Evolutionary conservation across 1,140 invertebrate genomes (phyloP), one percentile per base, ranked within the genome.

Genomic region (Sycophaga agraensis): DNA sequence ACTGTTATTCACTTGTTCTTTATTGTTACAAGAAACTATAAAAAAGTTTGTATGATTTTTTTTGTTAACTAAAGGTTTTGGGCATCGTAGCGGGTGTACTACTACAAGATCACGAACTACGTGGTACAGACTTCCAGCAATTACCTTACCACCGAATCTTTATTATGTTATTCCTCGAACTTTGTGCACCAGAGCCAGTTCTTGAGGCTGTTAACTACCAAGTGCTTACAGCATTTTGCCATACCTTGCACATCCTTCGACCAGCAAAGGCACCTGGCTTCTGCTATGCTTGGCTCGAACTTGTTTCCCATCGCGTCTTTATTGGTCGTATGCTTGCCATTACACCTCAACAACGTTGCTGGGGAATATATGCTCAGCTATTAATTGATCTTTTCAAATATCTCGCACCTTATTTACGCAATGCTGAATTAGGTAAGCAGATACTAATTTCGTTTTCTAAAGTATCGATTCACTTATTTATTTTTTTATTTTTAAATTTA

Each of bases 241-340:
- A 98, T 79, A 96, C 92, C 0, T 82, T 96, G 51, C 94, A 96
- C 68, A 92, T 94, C 60, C 82, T 99, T 48, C 84, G 91, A 59
- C 97, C 97, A n/a, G 87, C 88, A n/a, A 91, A 96, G 70, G 94
- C 93, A 0, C 94, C 97, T 1, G 96, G 94, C 0, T 99, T 99
- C 81, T 92, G 94, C 48, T 99, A 96, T 78, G 93, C 97, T 14
- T 99, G 98, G 97, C 80, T 99, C 35, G 97, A 99, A 79, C 84
- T 99, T 19, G 90, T 99, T 12, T 95, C 96, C 1, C 96, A 99
- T 79, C 84, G 97, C 40, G 90, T 96, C 0, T 99, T 99, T 77
- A 92, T 99, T 65, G 95, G 94, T 14, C 83, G 95, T 55, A 92
- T 99, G 82, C 82, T 99, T 11, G 93, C 93, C 0, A 87, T 93